Conservation (phyloP, 2,113 vertebrate genomes). For the Calypte anna region DNA sequence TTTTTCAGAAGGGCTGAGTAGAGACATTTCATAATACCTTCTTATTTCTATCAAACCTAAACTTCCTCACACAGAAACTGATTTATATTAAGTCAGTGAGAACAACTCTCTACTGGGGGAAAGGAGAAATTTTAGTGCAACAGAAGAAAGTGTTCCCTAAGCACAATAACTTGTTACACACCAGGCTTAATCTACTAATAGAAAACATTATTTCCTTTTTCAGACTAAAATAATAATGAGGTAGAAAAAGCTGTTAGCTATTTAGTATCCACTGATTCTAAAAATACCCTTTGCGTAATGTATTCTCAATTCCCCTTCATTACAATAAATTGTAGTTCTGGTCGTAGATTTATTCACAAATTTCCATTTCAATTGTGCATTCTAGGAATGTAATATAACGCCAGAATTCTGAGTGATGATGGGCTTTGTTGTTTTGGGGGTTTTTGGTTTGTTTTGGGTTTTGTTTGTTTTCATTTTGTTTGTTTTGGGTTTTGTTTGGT, state of each 20-base stretch:
- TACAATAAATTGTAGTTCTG: neutral
- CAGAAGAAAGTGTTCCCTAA: neutral
- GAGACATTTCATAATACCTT: neutral
- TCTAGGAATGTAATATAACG: neutral
- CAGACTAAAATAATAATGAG: neutral
- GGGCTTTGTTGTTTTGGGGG: neutral
- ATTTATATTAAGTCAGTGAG: neutral
- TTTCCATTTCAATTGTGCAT: neutral
- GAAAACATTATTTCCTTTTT: neutral
- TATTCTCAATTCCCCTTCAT: neutral
- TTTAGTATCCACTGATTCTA: conserved; percentile 4
- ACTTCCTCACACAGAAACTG: neutral
- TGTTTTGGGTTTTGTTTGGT: neutral
- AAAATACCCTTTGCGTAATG: neutral
- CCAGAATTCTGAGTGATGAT: neutral
- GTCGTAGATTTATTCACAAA: conserved; percentile 18
- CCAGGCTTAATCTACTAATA: neutral
- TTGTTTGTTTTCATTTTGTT: neutral
- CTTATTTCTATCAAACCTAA: neutral
- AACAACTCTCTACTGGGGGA: neutral
- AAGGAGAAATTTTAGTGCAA: neutral
- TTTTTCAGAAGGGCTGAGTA: neutral
- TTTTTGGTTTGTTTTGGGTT: neutral
- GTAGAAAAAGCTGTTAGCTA: neutral
- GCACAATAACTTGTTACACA: neutral